Conservation (phyloP, 2,113 vertebrate species). For the Hyperopisus bebe region DNA sequence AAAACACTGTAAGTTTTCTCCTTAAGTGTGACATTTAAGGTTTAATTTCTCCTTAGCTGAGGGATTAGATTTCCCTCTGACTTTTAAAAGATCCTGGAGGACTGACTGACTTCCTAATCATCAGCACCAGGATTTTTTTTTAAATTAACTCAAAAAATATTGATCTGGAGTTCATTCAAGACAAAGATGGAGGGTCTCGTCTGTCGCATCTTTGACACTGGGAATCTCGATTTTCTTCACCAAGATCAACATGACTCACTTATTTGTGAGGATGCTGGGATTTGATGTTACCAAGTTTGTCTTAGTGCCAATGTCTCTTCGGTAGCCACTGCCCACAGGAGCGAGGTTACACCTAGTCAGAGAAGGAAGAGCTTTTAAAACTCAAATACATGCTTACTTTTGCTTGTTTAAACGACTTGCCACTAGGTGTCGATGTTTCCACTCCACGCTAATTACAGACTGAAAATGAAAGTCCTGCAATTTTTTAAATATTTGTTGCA, state of each 20-base stretch:
- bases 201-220: not conserved
- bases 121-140: not conserved
- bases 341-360: slow-evolving; percentile 82
- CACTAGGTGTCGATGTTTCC: too few relatives aligned
- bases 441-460: too few relatives aligned
- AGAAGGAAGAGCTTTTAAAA: not conserved
- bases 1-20: not conserved
- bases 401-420: too few relatives aligned
- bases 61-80: not conserved
- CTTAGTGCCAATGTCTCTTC: slow-evolving; percentile 78
- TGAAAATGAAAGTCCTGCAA: too few relatives aligned
- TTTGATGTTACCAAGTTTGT: slow-evolving; percentile 87
- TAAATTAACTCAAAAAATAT: not conserved
- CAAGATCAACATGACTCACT: slow-evolving; percentile 61
- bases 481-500: too few relatives aligned
- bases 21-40: not conserved
- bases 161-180: not conserved
- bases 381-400: too few relatives aligned
- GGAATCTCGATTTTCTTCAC: not conserved
- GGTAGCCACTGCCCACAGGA: slow-evolving; percentile 62
- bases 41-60: not conserved
- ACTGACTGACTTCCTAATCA: not conserved
- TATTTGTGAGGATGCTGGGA: slow-evolving; percentile 78
- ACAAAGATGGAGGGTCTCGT: not conserved
- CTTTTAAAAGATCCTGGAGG: not conserved